phyloP scores from a whole-genome alignment of 2,888 invertebrate species.

The Hydraecia micacea region DNA sequence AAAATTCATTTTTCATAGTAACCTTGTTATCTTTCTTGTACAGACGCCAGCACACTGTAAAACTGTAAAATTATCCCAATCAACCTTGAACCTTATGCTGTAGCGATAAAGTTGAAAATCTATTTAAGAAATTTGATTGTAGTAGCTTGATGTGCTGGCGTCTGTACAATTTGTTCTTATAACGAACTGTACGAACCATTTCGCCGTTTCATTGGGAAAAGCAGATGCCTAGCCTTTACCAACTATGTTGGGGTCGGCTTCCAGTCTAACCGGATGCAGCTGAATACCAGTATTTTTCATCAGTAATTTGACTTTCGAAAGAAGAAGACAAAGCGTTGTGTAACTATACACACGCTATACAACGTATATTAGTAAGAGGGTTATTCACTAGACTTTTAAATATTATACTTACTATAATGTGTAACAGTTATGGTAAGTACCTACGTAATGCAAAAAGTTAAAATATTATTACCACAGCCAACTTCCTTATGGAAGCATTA shows the following conservation, averaged over 20 bases:
- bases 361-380: too few species aligned
- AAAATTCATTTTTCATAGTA: neutral
- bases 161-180: too few species aligned
- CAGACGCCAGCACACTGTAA: too few species aligned
- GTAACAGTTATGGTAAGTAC: neutral
- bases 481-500: conserved; percentile 29
- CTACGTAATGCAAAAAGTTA: conserved; percentile 7
- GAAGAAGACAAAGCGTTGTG: too few species aligned
- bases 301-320: too few species aligned
- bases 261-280: neutral
- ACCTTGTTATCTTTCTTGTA: neutral
- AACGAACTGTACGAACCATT: neutral
- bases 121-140: too few species aligned
- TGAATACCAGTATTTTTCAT: neutral
- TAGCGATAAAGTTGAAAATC: too few species aligned
- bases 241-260: neutral
- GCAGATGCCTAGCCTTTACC: neutral
- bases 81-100: too few species aligned
- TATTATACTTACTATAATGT: neutral
- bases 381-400: too few species aligned
- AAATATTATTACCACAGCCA: conserved; percentile 11
- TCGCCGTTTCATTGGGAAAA: neutral
- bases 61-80: too few species aligned
- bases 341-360: too few species aligned
- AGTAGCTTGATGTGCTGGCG: too few species aligned